phyloP scores from a whole-genome alignment of 2,888 invertebrate genomes.

The Drosophila dives region DNA sequence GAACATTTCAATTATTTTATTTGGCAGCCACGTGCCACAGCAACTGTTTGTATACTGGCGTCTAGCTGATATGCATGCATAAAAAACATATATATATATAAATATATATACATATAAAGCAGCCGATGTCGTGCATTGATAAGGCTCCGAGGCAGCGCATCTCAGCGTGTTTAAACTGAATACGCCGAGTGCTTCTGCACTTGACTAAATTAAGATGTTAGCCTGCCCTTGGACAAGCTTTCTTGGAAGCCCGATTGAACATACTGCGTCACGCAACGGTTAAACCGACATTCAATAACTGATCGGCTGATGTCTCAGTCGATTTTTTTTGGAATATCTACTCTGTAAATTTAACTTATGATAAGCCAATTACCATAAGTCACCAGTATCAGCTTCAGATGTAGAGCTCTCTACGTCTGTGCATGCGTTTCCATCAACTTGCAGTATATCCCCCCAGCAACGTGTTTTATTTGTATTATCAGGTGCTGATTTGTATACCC shows the following conservation, averaged over 20 bases:
- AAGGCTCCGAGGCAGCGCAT: constrained; percentile 38
- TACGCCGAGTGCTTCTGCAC: constrained; percentile 32
- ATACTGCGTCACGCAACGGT: constrained; percentile 65
- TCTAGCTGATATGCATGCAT: constrained; percentile 14
- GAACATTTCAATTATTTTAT: constrained; percentile 59
- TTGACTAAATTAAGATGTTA: not conserved
- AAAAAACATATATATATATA: constrained; percentile 19
- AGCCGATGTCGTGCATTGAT: constrained; percentile 59
- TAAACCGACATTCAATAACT: constrained; percentile 31
- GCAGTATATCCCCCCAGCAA: constrained; percentile 34
- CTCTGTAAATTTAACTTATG: constrained; percentile 35
- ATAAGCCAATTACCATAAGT: constrained; percentile 25
- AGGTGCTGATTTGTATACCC: constrained; percentile 58
- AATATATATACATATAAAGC: constrained; percentile 24
- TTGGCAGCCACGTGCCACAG: constrained; percentile 65
- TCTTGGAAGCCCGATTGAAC: constrained; percentile 25
- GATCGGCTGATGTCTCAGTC: constrained; percentile 30
- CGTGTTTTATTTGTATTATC: constrained; percentile 60
- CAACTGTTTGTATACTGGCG: constrained; percentile 18
- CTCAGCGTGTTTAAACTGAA: constrained; percentile 23
- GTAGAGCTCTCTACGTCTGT: not conserved
- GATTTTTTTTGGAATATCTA: constrained; percentile 46
- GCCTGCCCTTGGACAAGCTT: constrained; percentile 7
- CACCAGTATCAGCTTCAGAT: constrained; percentile 16
- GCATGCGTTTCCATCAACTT: constrained; percentile 1